phyloP scores from a whole-genome alignment of 2,797 vertebrate genomes.

The Falco novaeseelandiae region DNA sequence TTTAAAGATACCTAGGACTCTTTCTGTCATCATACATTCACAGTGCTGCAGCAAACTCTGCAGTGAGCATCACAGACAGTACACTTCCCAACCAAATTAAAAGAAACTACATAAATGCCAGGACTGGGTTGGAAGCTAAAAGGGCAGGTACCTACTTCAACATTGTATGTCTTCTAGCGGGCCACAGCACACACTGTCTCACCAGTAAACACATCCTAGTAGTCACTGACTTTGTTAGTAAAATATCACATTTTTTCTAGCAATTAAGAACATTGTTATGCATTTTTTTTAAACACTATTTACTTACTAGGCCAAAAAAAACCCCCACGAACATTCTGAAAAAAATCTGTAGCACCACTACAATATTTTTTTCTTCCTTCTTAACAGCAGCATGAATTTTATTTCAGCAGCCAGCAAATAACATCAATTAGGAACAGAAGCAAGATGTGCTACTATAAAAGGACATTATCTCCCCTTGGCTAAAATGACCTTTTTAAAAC shows the following conservation, averaged over 20 bases:
- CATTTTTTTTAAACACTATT: not conserved
- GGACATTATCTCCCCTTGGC: slow-evolving; percentile 71
- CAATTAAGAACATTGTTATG: slow-evolving; percentile 13
- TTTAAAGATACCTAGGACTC: not conserved
- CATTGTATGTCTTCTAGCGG: not conserved
- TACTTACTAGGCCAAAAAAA: not conserved
- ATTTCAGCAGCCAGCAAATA: slow-evolving; percentile 73
- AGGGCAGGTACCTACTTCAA: not conserved
- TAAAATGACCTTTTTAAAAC: slow-evolving; percentile 74
- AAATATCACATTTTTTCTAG: not conserved
- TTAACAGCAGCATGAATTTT: slow-evolving; percentile 47
- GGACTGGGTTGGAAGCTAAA: not conserved
- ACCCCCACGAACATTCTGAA: not conserved
- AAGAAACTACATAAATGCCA: not conserved
- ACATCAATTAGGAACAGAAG: slow-evolving; percentile 74
- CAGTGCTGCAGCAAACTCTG: not conserved
- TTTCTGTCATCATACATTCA: not conserved
- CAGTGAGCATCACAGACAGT: not conserved
- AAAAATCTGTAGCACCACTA: not conserved
- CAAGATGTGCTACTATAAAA: slow-evolving; percentile 62
- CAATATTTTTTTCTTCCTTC: not conserved
- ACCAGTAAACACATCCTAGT: slow-evolving; percentile 27
- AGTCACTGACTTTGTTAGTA: slow-evolving; percentile 35
- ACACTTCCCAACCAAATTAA: not conserved
- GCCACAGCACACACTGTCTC: not conserved